Conservation (phyloP, 2,113 vertebrate genomes). For the Boulengeromyrus knoepffleri region DNA sequence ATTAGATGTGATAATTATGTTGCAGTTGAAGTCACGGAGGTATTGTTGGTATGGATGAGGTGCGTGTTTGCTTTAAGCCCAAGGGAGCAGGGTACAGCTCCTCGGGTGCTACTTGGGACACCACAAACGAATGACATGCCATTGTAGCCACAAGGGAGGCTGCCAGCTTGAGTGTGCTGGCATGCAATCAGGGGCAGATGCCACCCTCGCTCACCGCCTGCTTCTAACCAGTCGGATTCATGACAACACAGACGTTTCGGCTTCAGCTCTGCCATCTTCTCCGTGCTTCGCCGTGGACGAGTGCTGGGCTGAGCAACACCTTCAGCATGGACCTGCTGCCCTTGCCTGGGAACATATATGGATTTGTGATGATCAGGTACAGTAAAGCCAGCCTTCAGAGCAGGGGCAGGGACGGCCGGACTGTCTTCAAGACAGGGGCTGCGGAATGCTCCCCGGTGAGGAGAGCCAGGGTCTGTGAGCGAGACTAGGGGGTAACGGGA, state of each 20-base stretch:
- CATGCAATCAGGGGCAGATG: background rate
- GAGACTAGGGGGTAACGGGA: background rate
- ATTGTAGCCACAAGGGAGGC: background rate
- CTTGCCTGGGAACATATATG: background rate
- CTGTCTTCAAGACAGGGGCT: background rate
- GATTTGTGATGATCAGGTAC: background rate
- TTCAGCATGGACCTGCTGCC: background rate
- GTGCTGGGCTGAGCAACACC: background rate
- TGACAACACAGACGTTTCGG: background rate
- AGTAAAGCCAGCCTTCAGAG: background rate
- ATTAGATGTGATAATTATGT: background rate
- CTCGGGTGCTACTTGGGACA: background rate
- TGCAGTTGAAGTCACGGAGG: background rate
- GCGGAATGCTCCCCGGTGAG: background rate
- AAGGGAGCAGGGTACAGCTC: background rate
- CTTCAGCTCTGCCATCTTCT: background rate
- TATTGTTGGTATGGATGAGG: background rate
- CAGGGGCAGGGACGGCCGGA: background rate
- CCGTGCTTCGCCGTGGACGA: background rate
- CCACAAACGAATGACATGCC: background rate
- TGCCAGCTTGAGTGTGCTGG: background rate
- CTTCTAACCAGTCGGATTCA: background rate
- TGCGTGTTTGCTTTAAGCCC: background rate
- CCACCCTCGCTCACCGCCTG: background rate
- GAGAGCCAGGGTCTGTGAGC: background rate